A percentile compares a stretch with the other conserved stretches of the same genome.
These are phyloP conservation scores for Hybognathus amarus DNA, from an alignment of 2,797 vertebrate genomes.

Conservation along the genomic window DNA sequence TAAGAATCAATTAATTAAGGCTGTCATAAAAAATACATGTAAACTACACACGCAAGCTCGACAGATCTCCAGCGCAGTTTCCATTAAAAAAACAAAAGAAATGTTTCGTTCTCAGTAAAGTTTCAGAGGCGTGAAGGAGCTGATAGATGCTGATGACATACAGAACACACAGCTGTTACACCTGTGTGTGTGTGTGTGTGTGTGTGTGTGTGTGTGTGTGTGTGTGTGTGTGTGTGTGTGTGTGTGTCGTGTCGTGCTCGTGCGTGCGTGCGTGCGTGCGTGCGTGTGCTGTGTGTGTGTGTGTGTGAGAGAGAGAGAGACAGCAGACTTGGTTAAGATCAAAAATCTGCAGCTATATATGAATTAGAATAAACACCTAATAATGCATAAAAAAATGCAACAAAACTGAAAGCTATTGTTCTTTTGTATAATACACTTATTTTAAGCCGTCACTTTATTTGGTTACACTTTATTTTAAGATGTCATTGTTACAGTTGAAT, in stretches of 20 bases:
- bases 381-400: too few species aligned
- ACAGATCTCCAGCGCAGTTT: background rate
- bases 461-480: too few species aligned
- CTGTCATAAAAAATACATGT: background rate
- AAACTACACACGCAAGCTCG: background rate
- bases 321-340: background rate
- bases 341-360: background rate
- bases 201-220: constrained; percentile 7
- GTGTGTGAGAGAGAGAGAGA: background rate
- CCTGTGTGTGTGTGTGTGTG: constrained; percentile 16
- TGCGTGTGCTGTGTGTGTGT: constrained; percentile 11
- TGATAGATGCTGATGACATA: constrained; percentile 6
- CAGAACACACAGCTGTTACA: constrained; percentile 31
- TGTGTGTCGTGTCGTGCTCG: too few species aligned
- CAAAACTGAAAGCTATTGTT: background rate
- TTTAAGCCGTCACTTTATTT: too few species aligned
- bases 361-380: background rate
- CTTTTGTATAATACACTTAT: too few species aligned
- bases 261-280: constrained; percentile 14
- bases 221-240: background rate
- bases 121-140: constrained; percentile 32
- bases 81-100: background rate
- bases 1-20: background rate
- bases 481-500: too few species aligned
- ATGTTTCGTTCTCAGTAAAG: background rate